Evolutionary conservation across 2,797 vertebrate species (phyloP).

Genomic region (Enteromius thamalakanensis): DNA sequence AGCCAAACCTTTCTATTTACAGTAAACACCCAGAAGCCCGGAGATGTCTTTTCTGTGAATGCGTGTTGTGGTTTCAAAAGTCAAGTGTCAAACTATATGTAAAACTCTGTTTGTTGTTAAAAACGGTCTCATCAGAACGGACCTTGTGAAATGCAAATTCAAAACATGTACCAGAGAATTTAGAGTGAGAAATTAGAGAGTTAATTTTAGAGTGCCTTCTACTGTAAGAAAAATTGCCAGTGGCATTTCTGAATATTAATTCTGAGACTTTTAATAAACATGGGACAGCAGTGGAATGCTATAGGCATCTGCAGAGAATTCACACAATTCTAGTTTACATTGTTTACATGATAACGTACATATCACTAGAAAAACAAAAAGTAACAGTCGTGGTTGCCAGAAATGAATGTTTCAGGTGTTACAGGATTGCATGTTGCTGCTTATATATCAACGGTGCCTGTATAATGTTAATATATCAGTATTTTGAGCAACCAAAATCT

Average conservation of each 20-base stretch:
- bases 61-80: slow-evolving; percentile 41
- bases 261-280: background rate
- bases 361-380: background rate
- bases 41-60: slow-evolving; percentile 43
- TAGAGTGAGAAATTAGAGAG: too few species aligned
- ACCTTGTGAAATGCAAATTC: slow-evolving; percentile 47
- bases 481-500: background rate
- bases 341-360: background rate
- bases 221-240: background rate
- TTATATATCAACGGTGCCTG: background rate
- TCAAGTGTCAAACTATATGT: slow-evolving; percentile 51
- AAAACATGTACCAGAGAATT: slow-evolving; percentile 1
- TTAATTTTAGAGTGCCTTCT: too few species aligned
- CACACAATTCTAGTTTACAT: background rate
- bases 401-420: background rate
- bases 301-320: background rate
- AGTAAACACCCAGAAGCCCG: slow-evolving; percentile 52
- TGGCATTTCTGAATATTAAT: background rate
- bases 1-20: slow-evolving; percentile 61
- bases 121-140: slow-evolving; percentile 31
- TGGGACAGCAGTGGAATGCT: background rate
- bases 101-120: slow-evolving; percentile 52
- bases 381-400: too few species aligned
- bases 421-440: background rate
- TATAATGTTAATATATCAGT: background rate